A percentile compares a stretch with the other conserved stretches of the same genome.
phyloP scores from a whole-genome alignment of 2,888 invertebrate species.

The Camponotus fellah region DNA sequence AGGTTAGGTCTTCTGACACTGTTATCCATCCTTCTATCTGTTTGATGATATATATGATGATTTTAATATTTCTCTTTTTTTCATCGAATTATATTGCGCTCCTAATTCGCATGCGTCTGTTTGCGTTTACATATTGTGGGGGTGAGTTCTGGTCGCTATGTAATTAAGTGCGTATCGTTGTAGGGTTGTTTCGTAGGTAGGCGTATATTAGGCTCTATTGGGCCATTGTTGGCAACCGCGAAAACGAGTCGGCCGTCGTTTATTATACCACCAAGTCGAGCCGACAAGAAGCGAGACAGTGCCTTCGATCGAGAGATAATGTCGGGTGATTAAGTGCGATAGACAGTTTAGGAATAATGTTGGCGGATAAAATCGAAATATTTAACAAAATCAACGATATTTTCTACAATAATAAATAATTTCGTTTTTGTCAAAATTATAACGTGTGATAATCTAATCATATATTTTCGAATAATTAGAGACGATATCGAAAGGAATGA shows the following conservation, averaged over 20 bases:
- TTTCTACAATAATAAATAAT: neutral
- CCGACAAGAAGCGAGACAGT: conserved; percentile 51
- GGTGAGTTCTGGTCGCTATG: conserved; percentile 60
- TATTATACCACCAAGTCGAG: conserved; percentile 63
- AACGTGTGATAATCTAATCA: neutral
- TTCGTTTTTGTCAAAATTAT: neutral
- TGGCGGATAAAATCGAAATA: neutral
- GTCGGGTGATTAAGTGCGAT: conserved; percentile 50
- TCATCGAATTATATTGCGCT: conserved; percentile 39
- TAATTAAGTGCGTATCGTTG: conserved; percentile 67
- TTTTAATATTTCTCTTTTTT: conserved; percentile 55
- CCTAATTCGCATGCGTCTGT: conserved; percentile 53
- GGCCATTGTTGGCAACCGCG: conserved; percentile 48
- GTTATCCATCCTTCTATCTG: conserved; percentile 53
- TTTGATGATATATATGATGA: conserved; percentile 30
- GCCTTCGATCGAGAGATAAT: conserved; percentile 67
- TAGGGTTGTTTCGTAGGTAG: conserved; percentile 65
- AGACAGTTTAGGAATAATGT: conserved; percentile 34
- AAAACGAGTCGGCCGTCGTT: conserved; percentile 60
- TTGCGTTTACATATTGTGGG: conserved; percentile 16
- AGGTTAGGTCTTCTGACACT: conserved; percentile 1
- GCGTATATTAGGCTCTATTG: conserved; percentile 55
- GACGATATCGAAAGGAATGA: neutral
- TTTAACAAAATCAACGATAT: neutral
- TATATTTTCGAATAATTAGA: neutral